Percentiles rank a stretch among this genome's conserved stretches.
Evolutionary conservation across 1,140 invertebrate genomes (phyloP).

Genomic region (Dreissena polymorpha): DNA sequence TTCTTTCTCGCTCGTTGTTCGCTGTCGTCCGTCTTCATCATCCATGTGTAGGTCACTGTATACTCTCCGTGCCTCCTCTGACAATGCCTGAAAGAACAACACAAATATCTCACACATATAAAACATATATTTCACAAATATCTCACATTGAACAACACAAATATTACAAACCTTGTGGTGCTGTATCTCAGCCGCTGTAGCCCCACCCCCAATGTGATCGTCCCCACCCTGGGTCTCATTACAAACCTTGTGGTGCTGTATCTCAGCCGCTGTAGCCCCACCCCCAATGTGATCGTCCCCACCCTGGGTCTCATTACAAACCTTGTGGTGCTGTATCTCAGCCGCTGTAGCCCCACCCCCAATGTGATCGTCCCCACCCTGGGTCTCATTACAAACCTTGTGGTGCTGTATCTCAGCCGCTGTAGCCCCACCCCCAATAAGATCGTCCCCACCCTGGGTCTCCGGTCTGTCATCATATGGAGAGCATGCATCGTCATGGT

Average conservation of each 20-base stretch:
- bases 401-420: constrained; percentile 58
- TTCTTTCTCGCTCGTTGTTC: constrained; percentile 28
- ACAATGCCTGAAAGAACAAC: constrained; percentile 47
- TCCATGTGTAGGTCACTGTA: constrained; percentile 72
- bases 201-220: constrained; percentile 16
- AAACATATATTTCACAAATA: no score
- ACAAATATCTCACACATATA: no score
- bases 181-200: constrained; percentile 58
- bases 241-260: constrained; percentile 50
- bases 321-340: no score
- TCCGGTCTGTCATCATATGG: constrained; percentile 39
- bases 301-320: constrained; percentile 20
- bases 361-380: no score
- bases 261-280: constrained; percentile 52
- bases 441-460: constrained; percentile 35
- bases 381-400: no score
- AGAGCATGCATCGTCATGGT: constrained; percentile 19
- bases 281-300: constrained; percentile 30
- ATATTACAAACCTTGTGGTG: constrained; percentile 15
- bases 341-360: no score
- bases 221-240: constrained; percentile 34
- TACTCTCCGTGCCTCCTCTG: constrained; percentile 69
- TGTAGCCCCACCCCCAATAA: constrained; percentile 29
- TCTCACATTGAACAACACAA: no score
- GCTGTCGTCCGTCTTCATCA: constrained; percentile 21